Percentiles rank a stretch among this genome's conserved stretches.
These are phyloP conservation scores for Acanthosepion esculentum DNA, from an alignment of 2,888 invertebrate genomes.

Conservation along the genomic window DNA sequence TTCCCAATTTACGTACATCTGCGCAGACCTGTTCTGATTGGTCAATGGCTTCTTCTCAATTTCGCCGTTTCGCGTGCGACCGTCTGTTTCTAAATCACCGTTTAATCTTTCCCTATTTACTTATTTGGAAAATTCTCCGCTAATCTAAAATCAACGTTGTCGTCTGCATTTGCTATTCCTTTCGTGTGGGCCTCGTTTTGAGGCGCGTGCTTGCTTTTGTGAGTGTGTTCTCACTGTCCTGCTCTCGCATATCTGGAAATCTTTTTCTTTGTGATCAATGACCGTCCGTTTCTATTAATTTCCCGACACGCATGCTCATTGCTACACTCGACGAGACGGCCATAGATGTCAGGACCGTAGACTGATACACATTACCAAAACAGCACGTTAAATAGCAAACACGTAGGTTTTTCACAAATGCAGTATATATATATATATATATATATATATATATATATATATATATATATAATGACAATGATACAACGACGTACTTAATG, in stretches of 20 bases:
- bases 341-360: background rate
- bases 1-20: background rate
- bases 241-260: background rate
- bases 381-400: background rate
- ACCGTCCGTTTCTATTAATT: background rate
- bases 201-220: background rate
- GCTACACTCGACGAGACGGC: background rate
- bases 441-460: background rate
- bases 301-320: background rate
- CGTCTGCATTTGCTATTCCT: background rate
- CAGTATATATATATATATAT: background rate
- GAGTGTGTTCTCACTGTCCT: background rate
- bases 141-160: slow-evolving; percentile 33
- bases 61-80: background rate
- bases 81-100: background rate
- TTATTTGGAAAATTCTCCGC: background rate
- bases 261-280: background rate
- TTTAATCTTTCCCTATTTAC: slow-evolving; percentile 23
- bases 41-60: background rate
- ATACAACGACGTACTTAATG: no score
- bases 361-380: background rate
- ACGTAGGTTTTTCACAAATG: background rate
- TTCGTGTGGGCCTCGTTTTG: background rate
- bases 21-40: background rate
- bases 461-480: no score